A percentile compares a stretch with the other conserved stretches of the same genome.
Conservation (phyloP, 2,888 invertebrate genomes). For the Cosmopolites sordidus region DNA sequence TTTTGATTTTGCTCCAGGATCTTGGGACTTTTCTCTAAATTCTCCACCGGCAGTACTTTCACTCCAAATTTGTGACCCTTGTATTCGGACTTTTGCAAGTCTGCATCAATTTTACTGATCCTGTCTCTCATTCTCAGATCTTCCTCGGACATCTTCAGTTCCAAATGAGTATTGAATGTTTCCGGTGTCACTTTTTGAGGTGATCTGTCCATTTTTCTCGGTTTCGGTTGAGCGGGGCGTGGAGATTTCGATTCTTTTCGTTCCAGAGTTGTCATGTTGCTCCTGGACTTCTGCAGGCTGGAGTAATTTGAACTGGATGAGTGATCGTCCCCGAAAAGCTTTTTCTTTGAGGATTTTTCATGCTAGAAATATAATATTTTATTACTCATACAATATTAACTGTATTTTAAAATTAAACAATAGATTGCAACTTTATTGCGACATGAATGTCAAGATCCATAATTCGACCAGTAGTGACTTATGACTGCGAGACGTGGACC, state of each 20-base stretch:
- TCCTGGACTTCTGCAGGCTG: slow-evolving; percentile 44
- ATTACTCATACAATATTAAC: too few relatives aligned
- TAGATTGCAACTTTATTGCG: too few relatives aligned
- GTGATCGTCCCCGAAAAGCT: slow-evolving; percentile 48
- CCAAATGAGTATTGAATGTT: slow-evolving; percentile 40
- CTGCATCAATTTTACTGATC: slow-evolving; percentile 45
- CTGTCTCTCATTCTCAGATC: slow-evolving; percentile 36
- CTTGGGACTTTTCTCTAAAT: slow-evolving; percentile 42
- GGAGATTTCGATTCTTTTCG: slow-evolving; percentile 41
- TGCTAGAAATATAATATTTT: too few relatives aligned
- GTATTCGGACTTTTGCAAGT: slow-evolving; percentile 55
- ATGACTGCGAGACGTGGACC: too few relatives aligned
- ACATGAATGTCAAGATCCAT: too few relatives aligned
- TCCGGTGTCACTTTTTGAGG: slow-evolving; percentile 34
- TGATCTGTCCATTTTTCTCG: not conserved
- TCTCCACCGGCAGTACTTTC: slow-evolving; percentile 55
- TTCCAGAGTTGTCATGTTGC: slow-evolving; percentile 45
- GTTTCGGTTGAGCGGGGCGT: slow-evolving; percentile 30
- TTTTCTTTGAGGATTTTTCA: slow-evolving; percentile 40
- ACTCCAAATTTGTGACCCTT: slow-evolving; percentile 65
- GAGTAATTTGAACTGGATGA: slow-evolving; percentile 49
- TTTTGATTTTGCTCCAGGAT: slow-evolving; percentile 45
- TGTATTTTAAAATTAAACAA: too few relatives aligned
- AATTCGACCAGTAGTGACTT: too few relatives aligned
- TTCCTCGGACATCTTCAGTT: slow-evolving; percentile 39